These are phyloP conservation scores for Plestiodon gilberti DNA, from an alignment of 2,113 vertebrate species.

Conservation along the genomic window DNA sequence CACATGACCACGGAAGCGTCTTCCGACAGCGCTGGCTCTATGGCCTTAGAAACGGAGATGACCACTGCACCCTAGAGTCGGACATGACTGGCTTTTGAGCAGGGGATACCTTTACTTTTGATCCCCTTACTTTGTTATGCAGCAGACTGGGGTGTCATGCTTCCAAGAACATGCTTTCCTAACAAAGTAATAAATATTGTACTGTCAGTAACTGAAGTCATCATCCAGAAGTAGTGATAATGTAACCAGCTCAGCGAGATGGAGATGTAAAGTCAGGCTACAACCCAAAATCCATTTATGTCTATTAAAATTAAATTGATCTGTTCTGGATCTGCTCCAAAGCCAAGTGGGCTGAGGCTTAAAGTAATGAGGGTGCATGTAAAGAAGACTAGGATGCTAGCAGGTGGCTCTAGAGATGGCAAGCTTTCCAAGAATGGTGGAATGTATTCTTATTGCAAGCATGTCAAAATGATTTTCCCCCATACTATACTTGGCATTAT, in stretches of 20 bases:
- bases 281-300: not conserved
- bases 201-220: not conserved
- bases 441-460: not conserved
- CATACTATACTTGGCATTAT: not conserved
- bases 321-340: not conserved
- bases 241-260: not conserved
- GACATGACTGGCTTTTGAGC: no score
- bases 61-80: no score
- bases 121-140: not conserved
- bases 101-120: no score
- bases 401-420: not conserved
- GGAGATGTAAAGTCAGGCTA: not conserved
- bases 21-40: no score
- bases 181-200: not conserved
- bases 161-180: conserved; percentile 8
- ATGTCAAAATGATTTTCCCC: not conserved
- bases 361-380: not conserved
- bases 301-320: not conserved
- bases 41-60: no score
- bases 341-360: not conserved
- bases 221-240: not conserved
- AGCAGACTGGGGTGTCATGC: not conserved
- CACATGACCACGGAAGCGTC: no score
- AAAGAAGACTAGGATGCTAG: not conserved
- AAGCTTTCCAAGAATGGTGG: not conserved